Conservation (phyloP, 2,888 invertebrate species). For the Zonitis immaculata region DNA sequence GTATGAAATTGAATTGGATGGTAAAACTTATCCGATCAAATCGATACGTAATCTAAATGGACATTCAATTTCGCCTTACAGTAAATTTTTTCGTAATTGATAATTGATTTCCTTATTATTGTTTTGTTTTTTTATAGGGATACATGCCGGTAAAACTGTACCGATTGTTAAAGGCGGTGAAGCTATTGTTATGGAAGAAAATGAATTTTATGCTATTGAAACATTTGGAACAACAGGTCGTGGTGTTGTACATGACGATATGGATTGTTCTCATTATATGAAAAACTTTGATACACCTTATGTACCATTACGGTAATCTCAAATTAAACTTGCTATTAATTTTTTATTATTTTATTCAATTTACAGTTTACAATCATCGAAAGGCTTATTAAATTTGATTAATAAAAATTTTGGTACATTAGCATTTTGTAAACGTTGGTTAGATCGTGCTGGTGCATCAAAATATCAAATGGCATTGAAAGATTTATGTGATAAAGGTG, state of each 20-base stretch:
- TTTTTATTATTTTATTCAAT: not conserved
- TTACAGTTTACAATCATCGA: constrained; percentile 81
- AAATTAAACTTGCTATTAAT: no score
- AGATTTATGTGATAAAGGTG: constrained; percentile 95
- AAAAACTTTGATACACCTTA: constrained; percentile 93
- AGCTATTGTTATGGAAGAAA: constrained; percentile 97
- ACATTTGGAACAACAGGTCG: constrained; percentile 98
- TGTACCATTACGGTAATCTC: constrained; percentile 74
- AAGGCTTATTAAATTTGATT: constrained; percentile 83
- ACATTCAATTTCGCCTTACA: constrained; percentile 98
- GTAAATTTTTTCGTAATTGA: no score
- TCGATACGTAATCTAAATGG: constrained; percentile 98
- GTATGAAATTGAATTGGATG: constrained; percentile 95
- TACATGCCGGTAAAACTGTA: constrained; percentile 96
- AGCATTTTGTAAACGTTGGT: constrained; percentile 98
- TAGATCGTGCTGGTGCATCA: constrained; percentile 93
- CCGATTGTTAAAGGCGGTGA: constrained; percentile 99
- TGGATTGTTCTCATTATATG: constrained; percentile 99
- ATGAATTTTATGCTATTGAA: constrained; percentile 98
- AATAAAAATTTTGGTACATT: constrained; percentile 97
- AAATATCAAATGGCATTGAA: constrained; percentile 98
- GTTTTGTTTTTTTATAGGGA: constrained; percentile 63
- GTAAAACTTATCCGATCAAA: constrained; percentile 93
- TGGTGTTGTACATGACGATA: constrained; percentile 94
- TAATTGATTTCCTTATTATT: no score